Evolutionary conservation across 2,888 invertebrate species (phyloP), one percentile per base, ranked within the genome.

Genomic region (Ennomos fuscantarius): DNA sequence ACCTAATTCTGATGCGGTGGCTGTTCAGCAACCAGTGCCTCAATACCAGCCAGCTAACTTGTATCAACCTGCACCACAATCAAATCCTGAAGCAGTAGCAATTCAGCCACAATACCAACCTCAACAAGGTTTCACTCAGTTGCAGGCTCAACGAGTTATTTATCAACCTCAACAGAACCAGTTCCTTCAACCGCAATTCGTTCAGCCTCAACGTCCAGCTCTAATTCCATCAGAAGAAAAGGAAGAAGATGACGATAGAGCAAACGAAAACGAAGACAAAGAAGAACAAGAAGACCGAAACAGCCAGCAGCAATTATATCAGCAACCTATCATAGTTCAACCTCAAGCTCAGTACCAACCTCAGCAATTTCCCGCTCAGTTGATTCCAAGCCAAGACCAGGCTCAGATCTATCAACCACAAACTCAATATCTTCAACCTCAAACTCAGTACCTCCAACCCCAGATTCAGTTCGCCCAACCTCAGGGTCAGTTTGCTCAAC

Each of bases 121-220:
- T 0, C 52, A 68, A 15, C 62, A 62, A 1, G 72, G 72, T 62
- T 71, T 33, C 66, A 39, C 73, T n/a, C 75, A 79, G 54, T 64
- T 78, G 9, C 78, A 81, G 63, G 73, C 75, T 0, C 82, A 81
- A 53, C 79, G 71, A n/a, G 76, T 74, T 9, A 47, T 59, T 1
- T 62, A 65, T 43, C 64, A 63, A 60, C 62, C 66, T 24, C 67
- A 67, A 33, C 42, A 10, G 1, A 33, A 6, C 37, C 51, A 52
- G 8, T 34, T 51, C 10, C 12, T 36, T 45, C 55, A 45, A 45
- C 13, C 42, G 8, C 56, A 51, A 34, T 36, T 8, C 31, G 42
- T 37, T 39, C 37, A 44, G 33, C 43, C 57, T 49, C 63, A 68
- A 33, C 61, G 43, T 35, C 50, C 60, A 24, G 54, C 66, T 2